Conservation (phyloP, 2,113 vertebrate species). For the Salvelinus namaycush region DNA sequence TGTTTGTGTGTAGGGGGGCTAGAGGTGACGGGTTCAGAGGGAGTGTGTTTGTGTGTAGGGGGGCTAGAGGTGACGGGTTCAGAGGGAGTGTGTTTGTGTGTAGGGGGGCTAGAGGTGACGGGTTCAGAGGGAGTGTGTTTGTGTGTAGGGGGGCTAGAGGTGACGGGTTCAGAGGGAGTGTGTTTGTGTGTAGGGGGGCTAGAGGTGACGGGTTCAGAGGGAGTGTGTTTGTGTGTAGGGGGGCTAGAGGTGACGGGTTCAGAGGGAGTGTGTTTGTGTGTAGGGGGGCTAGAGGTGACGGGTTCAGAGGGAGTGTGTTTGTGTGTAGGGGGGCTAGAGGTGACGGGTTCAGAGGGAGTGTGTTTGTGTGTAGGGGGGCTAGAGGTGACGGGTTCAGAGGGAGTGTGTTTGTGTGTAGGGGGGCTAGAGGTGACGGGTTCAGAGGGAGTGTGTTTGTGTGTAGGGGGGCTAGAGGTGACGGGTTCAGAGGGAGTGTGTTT, state of each 20-base stretch:
- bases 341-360: background rate
- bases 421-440: no score
- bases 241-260: no score
- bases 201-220: background rate
- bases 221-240: background rate
- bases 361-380: background rate
- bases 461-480: background rate
- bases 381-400: no score
- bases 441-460: background rate
- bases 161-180: background rate
- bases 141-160: background rate
- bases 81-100: background rate
- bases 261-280: background rate
- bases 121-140: background rate
- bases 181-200: background rate
- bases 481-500: background rate
- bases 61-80: no score
- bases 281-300: background rate
- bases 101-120: background rate
- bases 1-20: background rate
- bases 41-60: background rate
- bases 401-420: background rate
- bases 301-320: background rate
- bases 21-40: no score
- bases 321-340: background rate